Evolutionary conservation across 2,797 vertebrate species (phyloP).

Genomic region (Enteromius anoplus): DNA sequence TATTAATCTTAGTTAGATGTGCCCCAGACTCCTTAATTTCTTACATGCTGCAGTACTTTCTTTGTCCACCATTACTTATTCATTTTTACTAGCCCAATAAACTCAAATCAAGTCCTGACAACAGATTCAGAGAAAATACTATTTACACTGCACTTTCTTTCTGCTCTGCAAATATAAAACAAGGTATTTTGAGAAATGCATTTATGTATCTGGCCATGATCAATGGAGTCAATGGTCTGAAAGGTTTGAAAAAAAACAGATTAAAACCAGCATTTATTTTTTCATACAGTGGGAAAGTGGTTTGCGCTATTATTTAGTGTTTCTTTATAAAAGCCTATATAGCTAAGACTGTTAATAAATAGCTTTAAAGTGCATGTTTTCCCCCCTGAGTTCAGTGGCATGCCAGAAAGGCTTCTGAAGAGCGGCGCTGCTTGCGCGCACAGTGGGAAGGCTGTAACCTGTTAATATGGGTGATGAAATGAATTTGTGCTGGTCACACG

Average conservation of each 20-base stretch:
- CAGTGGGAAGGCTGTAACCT: constrained; percentile 3
- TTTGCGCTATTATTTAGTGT: neutral
- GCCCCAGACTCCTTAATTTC: constrained; percentile 20
- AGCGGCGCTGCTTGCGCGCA: neutral
- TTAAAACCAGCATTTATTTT: neutral
- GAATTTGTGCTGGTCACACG: neutral
- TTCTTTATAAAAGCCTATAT: neutral
- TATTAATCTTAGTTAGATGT: constrained; percentile 15
- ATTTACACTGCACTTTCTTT: neutral
- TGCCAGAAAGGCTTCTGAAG: neutral
- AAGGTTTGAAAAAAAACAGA: neutral
- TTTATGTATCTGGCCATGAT: neutral
- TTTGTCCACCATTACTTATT: constrained; percentile 18
- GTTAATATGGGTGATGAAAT: constrained; percentile 3
- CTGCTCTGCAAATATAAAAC: neutral
- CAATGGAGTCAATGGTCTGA: neutral
- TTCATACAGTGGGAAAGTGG: neutral
- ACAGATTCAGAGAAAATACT: neutral
- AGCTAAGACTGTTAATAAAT: neutral
- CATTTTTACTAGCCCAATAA: constrained; percentile 9
- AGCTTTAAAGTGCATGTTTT: neutral
- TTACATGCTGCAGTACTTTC: constrained; percentile 3
- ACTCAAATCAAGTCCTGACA: neutral
- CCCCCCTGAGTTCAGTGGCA: neutral
- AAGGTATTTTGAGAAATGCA: neutral